Conservation (phyloP, 2,113 vertebrate species). For the Urocitellus parryii region DNA sequence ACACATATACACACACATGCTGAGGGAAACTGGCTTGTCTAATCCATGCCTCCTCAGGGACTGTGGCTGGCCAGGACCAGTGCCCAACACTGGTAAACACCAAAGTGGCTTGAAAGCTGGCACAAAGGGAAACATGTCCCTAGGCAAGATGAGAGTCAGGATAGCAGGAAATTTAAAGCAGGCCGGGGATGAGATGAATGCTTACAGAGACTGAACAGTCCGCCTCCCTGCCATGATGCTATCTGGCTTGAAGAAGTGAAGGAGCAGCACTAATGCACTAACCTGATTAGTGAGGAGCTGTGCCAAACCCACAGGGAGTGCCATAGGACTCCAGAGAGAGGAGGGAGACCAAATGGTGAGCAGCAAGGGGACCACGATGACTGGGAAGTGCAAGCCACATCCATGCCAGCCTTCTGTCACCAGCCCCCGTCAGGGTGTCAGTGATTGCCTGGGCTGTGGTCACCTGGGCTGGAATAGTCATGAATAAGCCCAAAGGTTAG, state of each 20-base stretch:
- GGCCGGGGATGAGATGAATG: background rate
- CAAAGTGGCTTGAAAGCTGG: background rate
- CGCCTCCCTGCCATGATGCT: background rate
- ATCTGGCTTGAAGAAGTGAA: background rate
- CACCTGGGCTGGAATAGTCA: background rate
- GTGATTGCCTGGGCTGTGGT: too few species aligned
- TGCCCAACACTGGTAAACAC: background rate
- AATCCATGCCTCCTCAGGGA: background rate
- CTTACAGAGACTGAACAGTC: background rate
- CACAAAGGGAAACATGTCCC: background rate
- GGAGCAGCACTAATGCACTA: too few species aligned
- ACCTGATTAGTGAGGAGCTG: background rate
- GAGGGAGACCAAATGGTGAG: background rate
- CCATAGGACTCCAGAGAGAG: background rate
- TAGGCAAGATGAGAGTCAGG: background rate
- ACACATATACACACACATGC: background rate
- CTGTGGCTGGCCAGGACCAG: too few species aligned
- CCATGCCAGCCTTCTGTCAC: background rate
- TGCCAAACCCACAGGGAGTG: background rate
- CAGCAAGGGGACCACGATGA: background rate
- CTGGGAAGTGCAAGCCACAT: accelerated
- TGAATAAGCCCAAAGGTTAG: background rate
- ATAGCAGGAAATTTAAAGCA: background rate
- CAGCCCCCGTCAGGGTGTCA: background rate
- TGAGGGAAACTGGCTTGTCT: background rate